phyloP scores from a whole-genome alignment of 2,113 vertebrate species.

The human region GRCh38 chr5:41837001-41837500 shows the following conservation, averaged over 20 bases:
- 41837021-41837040: background rate
- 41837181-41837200: background rate
- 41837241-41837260: background rate
- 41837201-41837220: background rate
- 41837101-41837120: background rate
- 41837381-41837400: background rate
- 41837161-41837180: background rate
- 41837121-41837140: background rate
- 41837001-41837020: background rate
- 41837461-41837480: background rate
- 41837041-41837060: background rate
- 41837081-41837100: background rate
- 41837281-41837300: background rate
- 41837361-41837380: background rate
- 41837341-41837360: background rate
- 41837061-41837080: background rate
- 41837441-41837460: background rate
- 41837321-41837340: background rate
- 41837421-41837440: background rate
- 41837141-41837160: background rate
- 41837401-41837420: background rate
- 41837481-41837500: background rate
- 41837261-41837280: background rate
- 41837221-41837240: background rate
- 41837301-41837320: background rate